phyloP scores from a whole-genome alignment of 2,797 vertebrate genomes.

The Agapornis canus region DNA sequence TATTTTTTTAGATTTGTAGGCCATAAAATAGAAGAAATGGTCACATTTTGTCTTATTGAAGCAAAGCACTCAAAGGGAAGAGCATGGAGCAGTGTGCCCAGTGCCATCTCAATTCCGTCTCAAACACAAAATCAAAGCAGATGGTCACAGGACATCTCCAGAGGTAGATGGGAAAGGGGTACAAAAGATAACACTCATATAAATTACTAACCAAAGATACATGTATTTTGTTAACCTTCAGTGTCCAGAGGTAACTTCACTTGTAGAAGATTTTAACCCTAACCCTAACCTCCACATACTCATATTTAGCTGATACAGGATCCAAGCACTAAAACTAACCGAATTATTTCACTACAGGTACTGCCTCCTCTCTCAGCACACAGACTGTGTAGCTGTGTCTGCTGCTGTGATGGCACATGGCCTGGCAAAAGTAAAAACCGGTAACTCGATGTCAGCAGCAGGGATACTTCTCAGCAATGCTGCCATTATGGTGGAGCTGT shows the following conservation, averaged over 20 bases:
- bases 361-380: not conserved
- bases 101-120: not conserved
- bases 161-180: not conserved
- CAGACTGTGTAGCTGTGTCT: not conserved
- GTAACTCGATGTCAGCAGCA: not conserved
- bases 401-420: not conserved
- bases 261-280: not conserved
- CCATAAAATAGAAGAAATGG: not conserved
- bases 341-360: not conserved
- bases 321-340: not conserved
- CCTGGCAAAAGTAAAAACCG: not conserved
- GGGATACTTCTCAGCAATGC: not conserved
- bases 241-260: not conserved
- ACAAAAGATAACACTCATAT: not conserved
- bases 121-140: not conserved
- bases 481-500: rapidly evolving
- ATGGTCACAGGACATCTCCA: not conserved
- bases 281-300: not conserved
- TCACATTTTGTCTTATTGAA: not conserved
- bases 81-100: not conserved
- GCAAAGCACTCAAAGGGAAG: not conserved
- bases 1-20: not conserved
- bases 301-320: not conserved
- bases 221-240: not conserved
- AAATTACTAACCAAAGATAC: not conserved